Evolutionary conservation across 2,888 invertebrate species (phyloP).

Genomic region (Schrankia costaestrigalis): DNA sequence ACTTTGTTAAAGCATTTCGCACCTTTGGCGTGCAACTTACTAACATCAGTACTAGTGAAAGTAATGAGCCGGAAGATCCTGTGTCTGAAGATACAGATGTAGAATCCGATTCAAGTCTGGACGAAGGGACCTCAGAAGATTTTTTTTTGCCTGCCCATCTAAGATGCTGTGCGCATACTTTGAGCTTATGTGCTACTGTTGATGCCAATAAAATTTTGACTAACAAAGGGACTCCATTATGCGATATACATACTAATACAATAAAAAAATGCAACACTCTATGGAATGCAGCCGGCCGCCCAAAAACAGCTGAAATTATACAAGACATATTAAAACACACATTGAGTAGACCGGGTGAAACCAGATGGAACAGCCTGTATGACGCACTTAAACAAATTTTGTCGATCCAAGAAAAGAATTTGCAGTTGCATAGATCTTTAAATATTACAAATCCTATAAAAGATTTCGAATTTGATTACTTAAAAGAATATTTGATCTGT

Average conservation of each 20-base stretch:
- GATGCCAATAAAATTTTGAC: slow-evolving; percentile 8
- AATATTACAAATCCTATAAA: slow-evolving; percentile 9
- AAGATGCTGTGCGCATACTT: slow-evolving; percentile 10
- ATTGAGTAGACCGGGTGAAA: slow-evolving; percentile 6
- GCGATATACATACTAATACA: slow-evolving; percentile 5
- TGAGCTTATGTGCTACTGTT: slow-evolving; percentile 7
- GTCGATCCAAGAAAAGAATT: slow-evolving; percentile 5
- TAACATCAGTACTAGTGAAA: background rate
- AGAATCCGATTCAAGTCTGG: slow-evolving; percentile 2
- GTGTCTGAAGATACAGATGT: slow-evolving; percentile 1
- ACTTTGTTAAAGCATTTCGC: background rate
- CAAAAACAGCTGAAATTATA: slow-evolving; percentile 10
- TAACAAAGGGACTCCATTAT: too few relatives aligned
- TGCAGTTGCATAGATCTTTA: slow-evolving; percentile 6
- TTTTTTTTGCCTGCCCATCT: slow-evolving; percentile 4
- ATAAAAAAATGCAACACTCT: slow-evolving; percentile 4
- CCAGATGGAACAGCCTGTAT: slow-evolving; percentile 11
- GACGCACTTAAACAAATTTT: slow-evolving; percentile 6
- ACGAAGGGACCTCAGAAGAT: background rate
- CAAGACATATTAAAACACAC: slow-evolving; percentile 5
- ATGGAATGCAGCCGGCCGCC: slow-evolving; percentile 3
- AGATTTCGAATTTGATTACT: slow-evolving; percentile 13
- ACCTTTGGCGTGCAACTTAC: background rate
- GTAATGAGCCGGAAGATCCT: slow-evolving; percentile 2
- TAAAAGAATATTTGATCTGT: slow-evolving; percentile 15